Percentiles rank a stretch among this genome's conserved stretches.
Conservation (phyloP, 2,888 invertebrate genomes). For the Disparrhopalites patrizii region DNA sequence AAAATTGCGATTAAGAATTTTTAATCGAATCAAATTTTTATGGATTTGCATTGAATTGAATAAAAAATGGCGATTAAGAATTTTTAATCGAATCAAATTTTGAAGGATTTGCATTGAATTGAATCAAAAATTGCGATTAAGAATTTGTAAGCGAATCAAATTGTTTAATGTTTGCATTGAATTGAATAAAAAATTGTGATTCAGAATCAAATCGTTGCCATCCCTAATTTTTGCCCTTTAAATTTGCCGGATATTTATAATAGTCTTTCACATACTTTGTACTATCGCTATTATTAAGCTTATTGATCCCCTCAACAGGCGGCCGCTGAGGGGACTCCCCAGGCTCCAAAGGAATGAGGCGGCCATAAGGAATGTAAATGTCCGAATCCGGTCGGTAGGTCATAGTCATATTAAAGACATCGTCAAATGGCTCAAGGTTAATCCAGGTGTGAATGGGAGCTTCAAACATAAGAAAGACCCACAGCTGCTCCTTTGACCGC, state of each 20-base stretch:
- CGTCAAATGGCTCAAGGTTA: conserved; percentile 35
- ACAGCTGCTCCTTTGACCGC: conserved; percentile 34
- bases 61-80: no score
- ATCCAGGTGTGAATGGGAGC: conserved; percentile 41
- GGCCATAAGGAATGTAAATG: conserved; percentile 41
- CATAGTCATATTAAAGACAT: conserved; percentile 37
- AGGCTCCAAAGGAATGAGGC: conserved; percentile 28
- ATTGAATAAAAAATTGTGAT: neutral
- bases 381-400: conserved; percentile 37
- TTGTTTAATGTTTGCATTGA: neutral
- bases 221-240: neutral
- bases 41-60: no score
- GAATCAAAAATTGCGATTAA: no score
- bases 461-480: conserved; percentile 43
- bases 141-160: neutral
- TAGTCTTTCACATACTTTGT: no score
- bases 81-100: no score
- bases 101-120: no score
- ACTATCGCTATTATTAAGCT: neutral
- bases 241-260: no score
- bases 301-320: neutral
- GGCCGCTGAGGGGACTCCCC: neutral
- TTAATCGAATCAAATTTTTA: no score
- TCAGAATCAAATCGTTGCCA: neutral
- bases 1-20: no score